phyloP scores from a whole-genome alignment of 2,888 invertebrate genomes.

The Mythimna impura region DNA sequence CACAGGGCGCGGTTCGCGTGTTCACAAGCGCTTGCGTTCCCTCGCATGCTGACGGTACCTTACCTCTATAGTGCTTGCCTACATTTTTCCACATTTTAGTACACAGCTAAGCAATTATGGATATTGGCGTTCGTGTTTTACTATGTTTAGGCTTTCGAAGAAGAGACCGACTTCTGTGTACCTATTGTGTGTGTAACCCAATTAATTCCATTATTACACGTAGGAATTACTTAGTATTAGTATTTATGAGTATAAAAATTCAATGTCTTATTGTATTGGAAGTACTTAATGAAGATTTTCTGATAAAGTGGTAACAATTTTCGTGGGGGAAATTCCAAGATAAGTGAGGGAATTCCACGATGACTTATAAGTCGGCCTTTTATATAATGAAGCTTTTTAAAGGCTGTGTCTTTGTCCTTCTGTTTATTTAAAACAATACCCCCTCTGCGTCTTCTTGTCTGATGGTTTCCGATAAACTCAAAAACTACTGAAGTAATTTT shows the following conservation, averaged over 20 bases:
- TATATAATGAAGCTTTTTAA: constrained; percentile 25
- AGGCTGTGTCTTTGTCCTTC: not conserved
- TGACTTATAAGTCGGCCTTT: constrained; percentile 28
- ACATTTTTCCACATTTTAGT: constrained; percentile 77
- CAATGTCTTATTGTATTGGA: constrained; percentile 13
- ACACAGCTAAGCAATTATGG: constrained; percentile 75
- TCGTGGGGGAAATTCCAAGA: constrained; percentile 26
- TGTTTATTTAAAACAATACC: too few species aligned
- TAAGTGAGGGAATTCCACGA: constrained; percentile 21
- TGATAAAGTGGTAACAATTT: constrained; percentile 34
- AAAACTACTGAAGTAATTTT: too few species aligned
- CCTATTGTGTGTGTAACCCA: constrained; percentile 57
- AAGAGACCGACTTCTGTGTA: constrained; percentile 60
- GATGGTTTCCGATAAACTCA: too few species aligned
- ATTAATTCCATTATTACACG: constrained; percentile 52
- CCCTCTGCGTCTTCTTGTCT: too few species aligned
- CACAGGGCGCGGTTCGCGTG: constrained; percentile 80
- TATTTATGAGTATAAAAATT: not conserved
- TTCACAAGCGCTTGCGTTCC: constrained; percentile 68
- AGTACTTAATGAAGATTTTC: constrained; percentile 26
- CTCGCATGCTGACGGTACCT: constrained; percentile 73
- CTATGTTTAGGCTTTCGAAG: constrained; percentile 68
- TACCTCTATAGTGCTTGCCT: constrained; percentile 66
- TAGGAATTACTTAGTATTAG: constrained; percentile 11
- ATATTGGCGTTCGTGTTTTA: constrained; percentile 74